A percentile compares a stretch with the other conserved stretches of the same genome.
phyloP scores from a whole-genome alignment of 2,888 invertebrate genomes.

The Stenolophus ochropezus region DNA sequence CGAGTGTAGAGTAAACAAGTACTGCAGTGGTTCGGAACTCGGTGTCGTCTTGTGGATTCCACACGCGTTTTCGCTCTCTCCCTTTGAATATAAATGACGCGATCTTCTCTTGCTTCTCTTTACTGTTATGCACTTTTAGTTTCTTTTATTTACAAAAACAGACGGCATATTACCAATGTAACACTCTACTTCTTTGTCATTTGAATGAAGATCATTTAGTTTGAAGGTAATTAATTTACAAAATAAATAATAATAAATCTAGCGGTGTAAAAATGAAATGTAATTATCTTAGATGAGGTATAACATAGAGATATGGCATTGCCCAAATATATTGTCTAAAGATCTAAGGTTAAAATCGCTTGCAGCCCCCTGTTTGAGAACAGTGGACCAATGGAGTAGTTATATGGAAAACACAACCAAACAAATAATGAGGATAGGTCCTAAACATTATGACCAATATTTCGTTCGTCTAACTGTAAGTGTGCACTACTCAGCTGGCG shows the following conservation, averaged over 20 bases:
- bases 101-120: slow-evolving; percentile 18
- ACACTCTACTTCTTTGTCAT: background rate
- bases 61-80: background rate
- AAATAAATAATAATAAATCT: background rate
- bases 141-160: background rate
- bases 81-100: slow-evolving; percentile 22
- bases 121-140: slow-evolving; percentile 24
- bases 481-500: too few relatives aligned
- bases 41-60: slow-evolving; percentile 16
- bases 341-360: too few relatives aligned
- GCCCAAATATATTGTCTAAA: too few relatives aligned
- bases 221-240: background rate
- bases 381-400: too few relatives aligned
- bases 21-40: background rate
- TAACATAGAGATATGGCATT: too few relatives aligned
- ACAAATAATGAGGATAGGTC: too few relatives aligned
- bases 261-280: background rate
- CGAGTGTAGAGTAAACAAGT: background rate
- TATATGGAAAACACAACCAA: too few relatives aligned
- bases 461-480: too few relatives aligned
- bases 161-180: background rate
- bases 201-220: too few relatives aligned
- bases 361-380: too few relatives aligned
- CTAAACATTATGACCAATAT: too few relatives aligned
- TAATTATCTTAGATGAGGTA: background rate